Base-by-base conservation (phyloP, 1,140 invertebrate species). In the Stegodyphus mimosarum region DNA sequence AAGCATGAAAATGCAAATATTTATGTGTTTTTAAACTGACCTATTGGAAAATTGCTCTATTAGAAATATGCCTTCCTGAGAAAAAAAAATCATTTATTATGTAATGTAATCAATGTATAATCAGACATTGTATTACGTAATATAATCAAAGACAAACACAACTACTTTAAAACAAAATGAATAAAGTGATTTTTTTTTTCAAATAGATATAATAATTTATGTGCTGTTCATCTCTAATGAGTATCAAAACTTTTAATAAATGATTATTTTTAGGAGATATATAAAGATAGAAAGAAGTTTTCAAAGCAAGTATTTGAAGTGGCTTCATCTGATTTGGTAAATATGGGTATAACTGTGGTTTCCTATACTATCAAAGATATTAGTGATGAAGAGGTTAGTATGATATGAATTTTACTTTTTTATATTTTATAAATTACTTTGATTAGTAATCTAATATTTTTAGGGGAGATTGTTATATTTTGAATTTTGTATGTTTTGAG, bases 321-420 rank as follows among this genome's bases (percentile, higher is more conserved):
- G 10, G 92, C 92, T 7, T 98, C 96, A 18, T 97, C 96, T 86
- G 97, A 99, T 92, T 92, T 99, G 81, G 96, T 98, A 86, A 98
- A 98, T 90, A 99, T 99, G 97, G 97, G 98, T 13, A 98, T 99
- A 88, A 98, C 97, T 78, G 97, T 99, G 6, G 97, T 99, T 9
- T 99, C 97, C 3, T 99, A 99, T 90, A 99, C 98, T 3, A 92
- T 99, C 15, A 99, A 99, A 92, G 98, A 99, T 92, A 97, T 99
- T 87, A 92, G 97, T 87, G 98, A 99, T 91, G 97, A 99, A 91
- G 96, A 98, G 94, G 97, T 98, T 93, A 70, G 72, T 33, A 33
- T 33, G 33, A 33, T 33, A 33, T 33, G 3, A 33, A 33, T 33
- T 33, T 33, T 33, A 1, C 33, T 33, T 33, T 3, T 33, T 33